A percentile compares a stretch with the other conserved stretches of the same genome.
These are phyloP conservation scores for Anastrepha ludens DNA, from an alignment of 1,140 invertebrate genomes.

Conservation along the genomic window DNA sequence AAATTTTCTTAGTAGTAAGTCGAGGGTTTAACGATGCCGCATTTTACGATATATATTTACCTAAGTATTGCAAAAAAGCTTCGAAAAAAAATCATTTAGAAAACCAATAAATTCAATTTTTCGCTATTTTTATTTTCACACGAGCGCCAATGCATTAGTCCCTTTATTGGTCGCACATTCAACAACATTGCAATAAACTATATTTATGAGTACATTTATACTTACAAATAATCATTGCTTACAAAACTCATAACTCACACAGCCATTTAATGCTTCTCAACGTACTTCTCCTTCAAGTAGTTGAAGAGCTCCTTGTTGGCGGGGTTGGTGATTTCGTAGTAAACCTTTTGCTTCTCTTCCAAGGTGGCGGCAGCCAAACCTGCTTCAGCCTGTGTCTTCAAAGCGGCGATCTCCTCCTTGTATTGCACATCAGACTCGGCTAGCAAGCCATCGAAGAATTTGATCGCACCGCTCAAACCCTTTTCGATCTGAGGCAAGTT, in stretches of 20 bases:
- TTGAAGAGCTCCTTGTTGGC: conserved; percentile 59
- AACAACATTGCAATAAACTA: background rate
- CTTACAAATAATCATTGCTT: background rate
- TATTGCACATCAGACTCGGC: conserved; percentile 52
- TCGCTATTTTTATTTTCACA: conserved; percentile 23
- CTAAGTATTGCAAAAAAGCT: background rate
- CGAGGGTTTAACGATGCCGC: no score
- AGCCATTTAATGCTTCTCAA: conserved; percentile 58
- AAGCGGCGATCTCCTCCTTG: conserved; percentile 58
- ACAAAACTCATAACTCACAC: background rate
- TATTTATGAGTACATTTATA: background rate
- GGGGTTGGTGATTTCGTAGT: conserved; percentile 62
- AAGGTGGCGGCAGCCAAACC: conserved; percentile 58
- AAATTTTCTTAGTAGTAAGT: no score
- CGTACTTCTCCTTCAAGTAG: conserved; percentile 62
- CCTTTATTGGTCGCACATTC: background rate
- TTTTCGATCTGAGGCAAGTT: conserved; percentile 61
- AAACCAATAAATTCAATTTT: no score
- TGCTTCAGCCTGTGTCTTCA: conserved; percentile 60
- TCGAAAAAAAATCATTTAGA: no score
- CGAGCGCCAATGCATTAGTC: background rate
- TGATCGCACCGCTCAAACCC: conserved; percentile 58
- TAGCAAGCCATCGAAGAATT: conserved; percentile 62
- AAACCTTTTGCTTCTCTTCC: conserved; percentile 63
- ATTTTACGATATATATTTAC: no score